Conservation (phyloP, 2,797 vertebrate species). For the Anguilla marmorata region DNA sequence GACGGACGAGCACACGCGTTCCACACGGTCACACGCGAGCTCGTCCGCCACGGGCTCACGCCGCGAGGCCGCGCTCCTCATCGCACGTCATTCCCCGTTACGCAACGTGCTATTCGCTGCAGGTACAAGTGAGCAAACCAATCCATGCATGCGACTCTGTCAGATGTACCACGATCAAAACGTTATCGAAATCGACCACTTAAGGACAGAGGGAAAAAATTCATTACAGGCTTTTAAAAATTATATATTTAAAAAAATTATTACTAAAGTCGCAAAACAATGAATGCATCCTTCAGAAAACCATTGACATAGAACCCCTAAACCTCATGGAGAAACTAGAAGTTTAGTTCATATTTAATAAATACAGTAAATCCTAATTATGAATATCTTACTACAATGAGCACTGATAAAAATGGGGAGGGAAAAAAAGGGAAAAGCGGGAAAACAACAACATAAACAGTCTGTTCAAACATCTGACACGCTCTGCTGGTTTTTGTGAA, state of each 20-base stretch:
- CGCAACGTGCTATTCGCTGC: background rate
- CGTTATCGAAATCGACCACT: background rate
- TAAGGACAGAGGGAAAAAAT: background rate
- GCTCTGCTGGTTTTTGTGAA: background rate
- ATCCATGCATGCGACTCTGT: slow-evolving; percentile 30
- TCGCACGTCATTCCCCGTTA: background rate
- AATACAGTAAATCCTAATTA: background rate
- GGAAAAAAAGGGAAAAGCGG: background rate
- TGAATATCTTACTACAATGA: background rate
- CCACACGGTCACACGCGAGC: background rate
- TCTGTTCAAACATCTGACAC: background rate
- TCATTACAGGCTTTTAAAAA: background rate
- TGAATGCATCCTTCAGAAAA: background rate
- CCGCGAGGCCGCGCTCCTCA: background rate
- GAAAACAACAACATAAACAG: slow-evolving; percentile 46
- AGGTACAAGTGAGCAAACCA: background rate
- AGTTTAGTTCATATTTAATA: background rate
- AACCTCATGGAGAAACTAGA: background rate
- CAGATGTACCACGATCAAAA: background rate
- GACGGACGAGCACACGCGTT: slow-evolving; percentile 2
- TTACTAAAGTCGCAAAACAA: no score
- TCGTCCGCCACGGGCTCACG: background rate
- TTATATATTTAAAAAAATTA: background rate
- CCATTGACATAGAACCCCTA: background rate
- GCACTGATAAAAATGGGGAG: background rate